phyloP scores from a whole-genome alignment of 2,888 invertebrate species.

The Andrena bucephala region DNA sequence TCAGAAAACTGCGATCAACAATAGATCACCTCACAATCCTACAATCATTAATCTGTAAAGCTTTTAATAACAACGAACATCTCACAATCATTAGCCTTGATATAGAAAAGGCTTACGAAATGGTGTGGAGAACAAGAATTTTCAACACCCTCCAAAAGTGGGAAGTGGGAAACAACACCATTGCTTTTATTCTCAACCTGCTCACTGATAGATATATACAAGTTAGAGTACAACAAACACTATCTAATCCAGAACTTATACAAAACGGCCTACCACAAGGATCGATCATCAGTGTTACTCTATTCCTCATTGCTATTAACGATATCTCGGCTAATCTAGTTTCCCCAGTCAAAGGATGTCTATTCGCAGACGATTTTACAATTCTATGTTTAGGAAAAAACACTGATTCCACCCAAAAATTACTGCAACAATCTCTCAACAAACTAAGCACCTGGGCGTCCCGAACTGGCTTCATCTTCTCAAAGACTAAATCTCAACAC shows the following conservation, averaged over 20 bases:
- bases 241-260: neutral
- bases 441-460: neutral
- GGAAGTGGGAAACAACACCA: too few relatives aligned
- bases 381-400: neutral
- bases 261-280: conserved; percentile 12
- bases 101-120: too few relatives aligned
- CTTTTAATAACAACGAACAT: too few relatives aligned
- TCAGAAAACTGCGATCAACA: too few relatives aligned
- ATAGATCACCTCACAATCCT: too few relatives aligned
- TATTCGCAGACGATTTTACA: conserved; percentile 16
- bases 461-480: neutral
- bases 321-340: neutral
- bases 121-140: too few relatives aligned
- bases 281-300: conserved; percentile 2
- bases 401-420: neutral
- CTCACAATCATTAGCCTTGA: too few relatives aligned
- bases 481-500: neutral
- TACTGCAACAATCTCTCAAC: neutral
- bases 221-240: too few relatives aligned
- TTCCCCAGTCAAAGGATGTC: neutral
- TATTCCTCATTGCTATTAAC: conserved; percentile 17
- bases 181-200: too few relatives aligned
- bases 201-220: too few relatives aligned
- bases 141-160: too few relatives aligned
- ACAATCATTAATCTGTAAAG: too few relatives aligned